Conservation (phyloP, 2,113 vertebrate species). For the Phalacrocorax brasilianus region DNA sequence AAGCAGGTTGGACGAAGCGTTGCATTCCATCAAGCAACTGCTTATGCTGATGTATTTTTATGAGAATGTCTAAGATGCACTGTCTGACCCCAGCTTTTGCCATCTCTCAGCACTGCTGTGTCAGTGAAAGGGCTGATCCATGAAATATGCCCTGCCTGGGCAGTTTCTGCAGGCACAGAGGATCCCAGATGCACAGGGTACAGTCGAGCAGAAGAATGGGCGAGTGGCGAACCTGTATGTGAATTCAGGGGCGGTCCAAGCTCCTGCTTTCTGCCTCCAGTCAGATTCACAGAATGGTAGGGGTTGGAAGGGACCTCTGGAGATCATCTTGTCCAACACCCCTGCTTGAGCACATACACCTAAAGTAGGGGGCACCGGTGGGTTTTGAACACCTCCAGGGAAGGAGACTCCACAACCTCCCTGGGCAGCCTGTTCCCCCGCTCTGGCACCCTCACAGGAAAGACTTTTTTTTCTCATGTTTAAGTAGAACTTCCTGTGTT, state of each 20-base stretch:
- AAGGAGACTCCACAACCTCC: no score
- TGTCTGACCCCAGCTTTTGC: not conserved
- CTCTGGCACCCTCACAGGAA: no score
- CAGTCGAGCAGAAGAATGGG: rapidly evolving
- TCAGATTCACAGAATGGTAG: not conserved
- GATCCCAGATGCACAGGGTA: not conserved
- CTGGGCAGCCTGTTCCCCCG: no score
- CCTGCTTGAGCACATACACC: no score
- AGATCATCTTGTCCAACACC: no score
- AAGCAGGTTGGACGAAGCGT: not conserved
- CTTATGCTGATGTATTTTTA: not conserved
- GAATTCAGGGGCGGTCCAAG: not conserved
- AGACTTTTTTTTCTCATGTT: no score
- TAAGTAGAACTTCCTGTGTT: no score
- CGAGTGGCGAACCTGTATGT: rapidly evolving
- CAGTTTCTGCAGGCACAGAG: not conserved
- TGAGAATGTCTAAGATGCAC: not conserved
- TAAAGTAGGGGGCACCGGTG: no score
- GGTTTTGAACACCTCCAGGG: no score
- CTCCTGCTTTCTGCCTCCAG: not conserved
- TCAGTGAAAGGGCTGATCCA: no score
- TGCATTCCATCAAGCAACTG: not conserved
- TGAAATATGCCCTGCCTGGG: not conserved
- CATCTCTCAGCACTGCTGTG: not conserved
- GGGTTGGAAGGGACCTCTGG: no score